Percentiles rank a stretch among this genome's conserved stretches.
Evolutionary conservation across 2,888 invertebrate species (phyloP).

Genomic region (Plagiodera versicolora): DNA sequence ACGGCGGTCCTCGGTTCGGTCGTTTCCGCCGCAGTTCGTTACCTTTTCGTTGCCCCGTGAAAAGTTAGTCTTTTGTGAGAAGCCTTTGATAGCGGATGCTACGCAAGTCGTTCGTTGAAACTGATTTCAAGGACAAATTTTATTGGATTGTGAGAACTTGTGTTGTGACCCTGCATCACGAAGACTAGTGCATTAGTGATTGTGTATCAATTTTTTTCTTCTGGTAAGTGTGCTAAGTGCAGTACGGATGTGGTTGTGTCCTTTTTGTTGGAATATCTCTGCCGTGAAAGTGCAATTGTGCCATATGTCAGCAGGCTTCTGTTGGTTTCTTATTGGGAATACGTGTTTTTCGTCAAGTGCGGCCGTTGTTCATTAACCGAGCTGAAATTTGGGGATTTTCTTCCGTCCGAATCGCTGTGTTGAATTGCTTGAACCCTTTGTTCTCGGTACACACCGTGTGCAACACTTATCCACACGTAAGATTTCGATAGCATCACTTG

Average conservation of each 20-base stretch:
- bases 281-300: conserved; percentile 30
- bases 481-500: neutral
- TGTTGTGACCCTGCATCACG: conserved; percentile 7
- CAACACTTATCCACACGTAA: neutral
- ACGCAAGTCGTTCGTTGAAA: conserved; percentile 29
- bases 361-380: neutral
- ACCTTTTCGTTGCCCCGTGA: conserved; percentile 23
- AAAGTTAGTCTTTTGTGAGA: conserved; percentile 36
- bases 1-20: conserved; percentile 10
- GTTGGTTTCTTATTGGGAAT: conserved; percentile 11
- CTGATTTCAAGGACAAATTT: conserved; percentile 33
- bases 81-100: conserved; percentile 24
- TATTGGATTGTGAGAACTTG: conserved; percentile 15
- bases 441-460: neutral
- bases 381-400: neutral
- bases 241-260: conserved; percentile 21
- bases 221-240: conserved; percentile 27
- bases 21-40: conserved; percentile 9
- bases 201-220: conserved; percentile 16
- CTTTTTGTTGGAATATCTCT: conserved; percentile 21
- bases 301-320: conserved; percentile 24
- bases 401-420: neutral
- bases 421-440: neutral
- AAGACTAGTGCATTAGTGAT: conserved; percentile 23
- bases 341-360: conserved; percentile 11